Conservation (phyloP, 2,113 vertebrate species). For the Malurus cyaneus region DNA sequence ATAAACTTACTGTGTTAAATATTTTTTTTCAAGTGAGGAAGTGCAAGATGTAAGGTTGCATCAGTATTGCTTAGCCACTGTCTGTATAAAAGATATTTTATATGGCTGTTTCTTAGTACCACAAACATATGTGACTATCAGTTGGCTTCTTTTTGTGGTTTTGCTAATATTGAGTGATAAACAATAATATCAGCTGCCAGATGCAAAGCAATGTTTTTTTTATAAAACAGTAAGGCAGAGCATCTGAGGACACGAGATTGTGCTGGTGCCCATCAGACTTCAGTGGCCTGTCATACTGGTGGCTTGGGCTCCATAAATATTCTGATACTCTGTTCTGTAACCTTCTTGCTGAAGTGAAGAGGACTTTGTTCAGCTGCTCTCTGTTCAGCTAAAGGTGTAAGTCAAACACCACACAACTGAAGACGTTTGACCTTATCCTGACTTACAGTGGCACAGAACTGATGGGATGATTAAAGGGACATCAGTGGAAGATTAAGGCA, state of each 20-base stretch:
- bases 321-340: neutral
- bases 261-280: neutral
- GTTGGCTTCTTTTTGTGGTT: neutral
- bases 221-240: neutral
- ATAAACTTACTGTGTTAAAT: neutral
- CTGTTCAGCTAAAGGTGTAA: neutral
- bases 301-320: neutral
- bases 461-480: slow-evolving; percentile 46
- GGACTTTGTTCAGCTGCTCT: neutral
- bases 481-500: slow-evolving; percentile 40
- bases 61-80: neutral
- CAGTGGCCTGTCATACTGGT: neutral
- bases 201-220: neutral
- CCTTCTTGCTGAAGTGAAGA: neutral
- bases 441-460: neutral
- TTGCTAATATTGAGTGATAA: neutral
- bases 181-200: neutral
- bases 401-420: neutral
- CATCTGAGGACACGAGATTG: neutral
- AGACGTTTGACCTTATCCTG: neutral
- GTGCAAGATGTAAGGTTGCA: neutral
- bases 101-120: neutral
- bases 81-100: neutral
- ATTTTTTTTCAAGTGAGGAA: neutral
- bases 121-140: neutral